phyloP scores from a whole-genome alignment of 2,888 invertebrate species.

The Didymodactylos carnosus region DNA sequence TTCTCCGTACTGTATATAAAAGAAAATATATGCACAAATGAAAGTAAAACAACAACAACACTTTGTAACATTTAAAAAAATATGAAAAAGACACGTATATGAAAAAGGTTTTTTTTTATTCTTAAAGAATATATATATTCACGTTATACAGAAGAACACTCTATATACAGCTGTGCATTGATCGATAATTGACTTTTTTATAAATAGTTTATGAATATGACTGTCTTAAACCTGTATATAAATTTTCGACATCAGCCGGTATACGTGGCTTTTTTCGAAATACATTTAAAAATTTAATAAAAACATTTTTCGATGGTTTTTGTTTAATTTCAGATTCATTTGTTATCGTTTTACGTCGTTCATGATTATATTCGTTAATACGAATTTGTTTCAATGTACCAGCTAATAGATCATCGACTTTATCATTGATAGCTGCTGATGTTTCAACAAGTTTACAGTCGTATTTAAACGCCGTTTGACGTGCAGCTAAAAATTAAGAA shows the following conservation, averaged over 20 bases:
- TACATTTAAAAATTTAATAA: neutral
- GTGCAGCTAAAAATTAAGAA: neutral
- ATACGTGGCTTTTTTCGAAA: neutral
- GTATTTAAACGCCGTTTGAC: constrained; percentile 1
- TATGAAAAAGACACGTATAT: no score
- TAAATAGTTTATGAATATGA: no score
- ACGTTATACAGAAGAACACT: no score
- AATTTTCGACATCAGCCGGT: neutral
- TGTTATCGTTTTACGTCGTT: neutral
- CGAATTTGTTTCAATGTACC: constrained; percentile 13
- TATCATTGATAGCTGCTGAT: constrained; percentile 13
- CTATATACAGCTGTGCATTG: no score
- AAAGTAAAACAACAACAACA: no score
- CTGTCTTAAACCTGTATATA: neutral
- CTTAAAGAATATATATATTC: no score
- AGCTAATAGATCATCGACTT: constrained; percentile 12
- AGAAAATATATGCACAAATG: no score
- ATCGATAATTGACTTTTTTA: no score
- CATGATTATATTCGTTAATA: neutral
- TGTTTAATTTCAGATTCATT: neutral
- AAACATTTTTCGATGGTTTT: neutral
- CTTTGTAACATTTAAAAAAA: no score
- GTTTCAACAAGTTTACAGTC: constrained; percentile 12
- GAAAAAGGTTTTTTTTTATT: no score
- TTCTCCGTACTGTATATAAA: no score